Evolutionary conservation across 2,797 vertebrate species (phyloP).

Genomic region (Pangasius mekongensis): DNA sequence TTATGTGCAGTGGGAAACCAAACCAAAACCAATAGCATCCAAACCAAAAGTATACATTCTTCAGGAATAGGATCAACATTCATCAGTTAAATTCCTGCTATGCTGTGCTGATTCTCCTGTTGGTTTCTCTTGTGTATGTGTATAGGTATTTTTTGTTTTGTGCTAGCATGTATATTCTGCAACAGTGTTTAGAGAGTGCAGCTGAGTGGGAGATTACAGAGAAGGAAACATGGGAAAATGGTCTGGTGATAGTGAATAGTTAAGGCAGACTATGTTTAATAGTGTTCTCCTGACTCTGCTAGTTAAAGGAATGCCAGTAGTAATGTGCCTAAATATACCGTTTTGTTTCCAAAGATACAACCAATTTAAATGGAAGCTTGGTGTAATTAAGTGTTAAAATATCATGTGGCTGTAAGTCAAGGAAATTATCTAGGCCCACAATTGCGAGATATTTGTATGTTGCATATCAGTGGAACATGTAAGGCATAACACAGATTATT

Average conservation of each 20-base stretch:
- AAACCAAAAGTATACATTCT: too few species aligned
- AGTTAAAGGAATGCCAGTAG: background rate
- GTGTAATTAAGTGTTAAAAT: background rate
- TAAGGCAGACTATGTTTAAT: background rate
- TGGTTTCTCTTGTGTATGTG: background rate
- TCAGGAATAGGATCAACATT: background rate
- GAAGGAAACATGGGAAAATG: background rate
- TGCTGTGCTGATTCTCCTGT: background rate
- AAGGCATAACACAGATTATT: constrained; percentile 2
- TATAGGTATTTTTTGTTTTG: background rate
- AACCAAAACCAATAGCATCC: background rate
- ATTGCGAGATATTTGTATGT: background rate
- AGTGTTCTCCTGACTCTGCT: background rate
- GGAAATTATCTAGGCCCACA: background rate
- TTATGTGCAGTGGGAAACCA: background rate
- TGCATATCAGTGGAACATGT: background rate
- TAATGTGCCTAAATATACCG: background rate
- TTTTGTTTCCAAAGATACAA: background rate
- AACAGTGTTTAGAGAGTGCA: background rate
- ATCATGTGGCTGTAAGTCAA: background rate
- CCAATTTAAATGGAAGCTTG: background rate
- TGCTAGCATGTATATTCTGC: background rate
- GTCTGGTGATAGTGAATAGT: background rate
- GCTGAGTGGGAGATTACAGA: background rate
- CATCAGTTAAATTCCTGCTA: background rate